phyloP scores from a whole-genome alignment of 2,888 invertebrate genomes.

The Caenorhabditis sp. region DNA sequence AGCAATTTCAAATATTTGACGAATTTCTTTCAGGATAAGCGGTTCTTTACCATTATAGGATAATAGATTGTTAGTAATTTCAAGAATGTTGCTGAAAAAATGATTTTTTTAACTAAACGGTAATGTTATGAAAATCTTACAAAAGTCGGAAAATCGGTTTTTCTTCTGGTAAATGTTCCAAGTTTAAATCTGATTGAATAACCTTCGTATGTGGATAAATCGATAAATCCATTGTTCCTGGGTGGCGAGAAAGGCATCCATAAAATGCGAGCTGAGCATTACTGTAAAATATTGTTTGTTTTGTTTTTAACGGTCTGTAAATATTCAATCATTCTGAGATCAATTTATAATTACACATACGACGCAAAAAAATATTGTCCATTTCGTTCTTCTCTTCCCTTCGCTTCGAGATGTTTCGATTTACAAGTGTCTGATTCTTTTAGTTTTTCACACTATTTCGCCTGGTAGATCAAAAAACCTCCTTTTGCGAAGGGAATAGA shows the following conservation, averaged over 20 bases:
- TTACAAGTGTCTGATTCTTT: too few relatives aligned
- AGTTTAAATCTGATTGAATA: neutral
- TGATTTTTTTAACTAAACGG: neutral
- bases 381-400: too few relatives aligned
- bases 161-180: neutral
- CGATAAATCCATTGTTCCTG: neutral
- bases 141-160: neutral
- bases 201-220: neutral
- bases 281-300: too few relatives aligned
- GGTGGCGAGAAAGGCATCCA: neutral
- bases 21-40: conserved; percentile 82
- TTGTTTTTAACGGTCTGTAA: too few relatives aligned
- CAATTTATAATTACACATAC: too few relatives aligned
- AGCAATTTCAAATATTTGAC: conserved; percentile 71
- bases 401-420: too few relatives aligned
- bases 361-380: too few relatives aligned
- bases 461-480: too few relatives aligned
- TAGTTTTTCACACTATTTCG: too few relatives aligned
- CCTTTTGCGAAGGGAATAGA: too few relatives aligned
- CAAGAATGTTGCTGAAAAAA: conserved; percentile 79
- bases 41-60: conserved; percentile 84
- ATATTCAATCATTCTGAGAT: too few relatives aligned
- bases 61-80: conserved; percentile 87
- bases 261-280: conserved; percentile 2
- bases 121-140: neutral